phyloP scores from a whole-genome alignment of 2,888 invertebrate species.

The Lomographa bimaculata region DNA sequence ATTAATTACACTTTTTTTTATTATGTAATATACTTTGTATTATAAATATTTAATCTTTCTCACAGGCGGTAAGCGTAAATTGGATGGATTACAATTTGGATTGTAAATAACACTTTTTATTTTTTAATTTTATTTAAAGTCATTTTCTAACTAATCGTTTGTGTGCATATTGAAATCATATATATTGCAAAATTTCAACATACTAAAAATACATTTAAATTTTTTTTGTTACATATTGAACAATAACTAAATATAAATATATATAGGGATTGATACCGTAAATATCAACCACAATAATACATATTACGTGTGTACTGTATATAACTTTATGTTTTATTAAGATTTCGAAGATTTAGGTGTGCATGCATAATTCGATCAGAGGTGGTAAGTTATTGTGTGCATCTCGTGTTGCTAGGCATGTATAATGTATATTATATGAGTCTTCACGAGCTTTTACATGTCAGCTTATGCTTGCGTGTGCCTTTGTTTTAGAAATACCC shows the following conservation, averaged over 20 bases:
- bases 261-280: too few species aligned
- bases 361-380: conserved; percentile 2
- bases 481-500: conserved; percentile 32
- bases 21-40: too few species aligned
- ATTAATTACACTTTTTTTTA: too few species aligned
- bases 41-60: too few species aligned
- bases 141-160: conserved; percentile 29
- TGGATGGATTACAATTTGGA: conserved; percentile 54
- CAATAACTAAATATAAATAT: too few species aligned
- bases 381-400: conserved; percentile 11
- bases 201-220: too few species aligned
- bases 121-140: not conserved
- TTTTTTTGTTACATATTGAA: too few species aligned
- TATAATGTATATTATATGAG: not conserved
- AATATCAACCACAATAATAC: too few species aligned
- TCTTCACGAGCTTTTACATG: conserved; percentile 26
- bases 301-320: too few species aligned
- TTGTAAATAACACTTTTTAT: conserved; percentile 45
- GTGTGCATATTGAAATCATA: conserved; percentile 9
- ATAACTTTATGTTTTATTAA: too few species aligned
- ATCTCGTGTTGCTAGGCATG: conserved; percentile 5
- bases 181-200: too few species aligned
- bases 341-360: not conserved
- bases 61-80: too few species aligned
- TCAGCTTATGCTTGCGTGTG: conserved; percentile 42